Base-by-base conservation (phyloP, 2,888 invertebrate genomes). In the Amiota minor region DNA sequence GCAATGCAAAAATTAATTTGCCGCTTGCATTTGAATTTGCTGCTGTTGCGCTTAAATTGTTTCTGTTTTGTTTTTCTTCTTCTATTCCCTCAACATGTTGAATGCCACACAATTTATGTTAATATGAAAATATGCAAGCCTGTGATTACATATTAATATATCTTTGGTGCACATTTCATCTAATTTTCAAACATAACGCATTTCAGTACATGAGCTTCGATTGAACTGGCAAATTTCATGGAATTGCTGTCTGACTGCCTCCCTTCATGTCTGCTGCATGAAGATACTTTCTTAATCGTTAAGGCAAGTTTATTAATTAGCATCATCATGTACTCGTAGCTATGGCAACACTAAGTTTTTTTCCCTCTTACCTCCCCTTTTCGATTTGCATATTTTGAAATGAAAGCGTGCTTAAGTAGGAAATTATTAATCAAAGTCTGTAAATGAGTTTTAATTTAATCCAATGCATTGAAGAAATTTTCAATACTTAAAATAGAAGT, bases 271-370 rank as follows among this genome's bases (percentile, higher is more conserved):
- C 18, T 59, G 23, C 18, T 59, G 59, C 18, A 23, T 23, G 3
- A n/a, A n/a, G 23, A 23, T 23, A 23, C 23, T 23, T 23, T 23
- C 23, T 23, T 23, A 35, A 35, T 35, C 4, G 35, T 35, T 35
- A 35, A 35, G 8, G 59, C 59, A 59, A 59, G 20, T 59, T 59
- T 59, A 59, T 59, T 59, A 59, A 59, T 59, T 59, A 59, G 59
- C 59, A 16, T 16, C 59, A 16, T 16, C 18, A 20, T 59, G 59
- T 59, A 16, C 20, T 59, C 20, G 6, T 20, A 20, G 14, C 10
- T 20, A 1, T 59, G 8, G 59, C 59, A 59, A 16, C 16, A 9
- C 53, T 10, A 16, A 20, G 20, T 9, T 20, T 59, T 12, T 20
- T 16, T 20, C 9, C 59, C 4, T 35, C 6, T 35, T 35, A 6